Conservation (phyloP, 2,797 vertebrate species). For the Bothrops alternatus region DNA sequence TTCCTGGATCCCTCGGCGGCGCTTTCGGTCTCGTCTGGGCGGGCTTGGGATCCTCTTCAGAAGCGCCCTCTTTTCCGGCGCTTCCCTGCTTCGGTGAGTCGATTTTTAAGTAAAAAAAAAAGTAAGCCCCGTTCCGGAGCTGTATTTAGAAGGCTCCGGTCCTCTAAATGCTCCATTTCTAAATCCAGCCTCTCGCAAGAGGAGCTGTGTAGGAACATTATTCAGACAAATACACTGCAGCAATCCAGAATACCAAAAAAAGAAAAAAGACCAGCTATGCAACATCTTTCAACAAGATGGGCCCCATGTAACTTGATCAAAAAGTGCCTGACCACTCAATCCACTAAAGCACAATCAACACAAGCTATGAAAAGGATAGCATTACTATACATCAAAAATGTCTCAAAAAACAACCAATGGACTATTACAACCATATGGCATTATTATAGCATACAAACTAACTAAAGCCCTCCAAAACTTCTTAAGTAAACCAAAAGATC, state of each 20-base stretch:
- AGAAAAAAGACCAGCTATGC: background rate
- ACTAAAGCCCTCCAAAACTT: background rate
- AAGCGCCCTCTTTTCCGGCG: no score
- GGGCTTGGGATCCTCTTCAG: no score
- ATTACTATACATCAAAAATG: background rate
- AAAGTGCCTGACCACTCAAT: background rate
- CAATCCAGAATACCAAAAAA: background rate
- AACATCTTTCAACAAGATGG: background rate
- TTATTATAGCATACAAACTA: background rate
- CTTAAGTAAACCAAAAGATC: background rate
- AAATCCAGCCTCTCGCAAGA: background rate
- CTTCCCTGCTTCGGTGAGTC: no score
- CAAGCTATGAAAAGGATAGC: background rate
- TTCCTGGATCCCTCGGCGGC: no score
- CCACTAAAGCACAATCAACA: background rate
- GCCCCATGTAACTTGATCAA: background rate
- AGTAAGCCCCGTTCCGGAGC: no score
- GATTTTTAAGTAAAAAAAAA: no score
- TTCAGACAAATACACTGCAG: background rate
- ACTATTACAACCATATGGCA: background rate
- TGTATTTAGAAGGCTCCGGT: no score
- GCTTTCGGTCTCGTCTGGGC: no score
- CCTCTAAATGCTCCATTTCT: background rate
- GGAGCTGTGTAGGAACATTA: background rate
- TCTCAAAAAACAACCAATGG: background rate